Evolutionary conservation across 2,797 vertebrate species (phyloP), one percentile per base, ranked within the genome.

Genomic region (Falco naumanni): DNA sequence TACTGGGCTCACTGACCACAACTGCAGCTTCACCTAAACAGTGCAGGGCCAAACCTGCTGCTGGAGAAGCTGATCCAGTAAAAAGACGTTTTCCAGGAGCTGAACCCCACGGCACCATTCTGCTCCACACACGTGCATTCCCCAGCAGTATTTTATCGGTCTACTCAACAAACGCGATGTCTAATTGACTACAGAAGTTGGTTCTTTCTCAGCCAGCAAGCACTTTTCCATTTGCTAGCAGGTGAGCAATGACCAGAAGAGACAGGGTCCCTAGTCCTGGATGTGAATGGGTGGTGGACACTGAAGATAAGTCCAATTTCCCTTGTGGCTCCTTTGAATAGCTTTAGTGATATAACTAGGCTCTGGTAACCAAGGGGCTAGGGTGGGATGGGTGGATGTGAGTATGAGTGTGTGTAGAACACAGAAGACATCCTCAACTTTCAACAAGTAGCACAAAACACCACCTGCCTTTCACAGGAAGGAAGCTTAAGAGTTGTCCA

Each of bases 401-500:
- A 29, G 45, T 24, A 24, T 8, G 63, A 57, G 66, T 45, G 56
- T 47, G 63, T 17, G 65, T n/a, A 82, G 68, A 76, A 87, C 56
- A 63, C 45, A 65, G 48, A 72, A 60, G 13, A 90, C 61, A 75
- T 87, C 51, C 86, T 94, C 66, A 72, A 22, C 29, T 77, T 43
- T 63, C 82, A 93, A 86, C 82, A 93, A 21, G 37, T 13, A 71
- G 34, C 25, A 79, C 66, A 69, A 93, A 96, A 39, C 48, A 96
- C 77, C 85, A 90, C 87, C 89, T 78, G 88, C 65, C 72, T 89
- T 86, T 84, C 87, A 69, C 47, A 84, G 90, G 93, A 95, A 92
- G 89, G 90, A 77, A 91, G 72, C 84, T 97, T 91, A 93, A 19
- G 69, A 86, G 89, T 75, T 83, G 93, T 88, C 82, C 83, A 84